Evolutionary conservation across 2,888 invertebrate species (phyloP).

Genomic region (Pyralis farinalis): DNA sequence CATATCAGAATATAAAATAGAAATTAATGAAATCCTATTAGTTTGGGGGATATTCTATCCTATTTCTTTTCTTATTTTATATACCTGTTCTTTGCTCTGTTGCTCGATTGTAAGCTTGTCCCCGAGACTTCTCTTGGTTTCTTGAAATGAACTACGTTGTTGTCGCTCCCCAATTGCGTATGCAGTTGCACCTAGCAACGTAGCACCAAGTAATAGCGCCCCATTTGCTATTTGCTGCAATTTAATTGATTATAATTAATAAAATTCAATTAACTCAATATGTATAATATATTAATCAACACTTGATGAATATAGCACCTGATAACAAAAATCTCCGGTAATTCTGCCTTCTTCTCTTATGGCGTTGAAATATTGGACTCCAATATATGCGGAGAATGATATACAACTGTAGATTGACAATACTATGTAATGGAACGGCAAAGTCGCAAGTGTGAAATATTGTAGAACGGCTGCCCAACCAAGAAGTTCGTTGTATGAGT

Average conservation of each 20-base stretch:
- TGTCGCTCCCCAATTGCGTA: conserved; percentile 90
- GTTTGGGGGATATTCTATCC: too few species aligned
- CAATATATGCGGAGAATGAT: conserved; percentile 48
- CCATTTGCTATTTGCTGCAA: conserved; percentile 86
- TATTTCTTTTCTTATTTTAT: too few species aligned
- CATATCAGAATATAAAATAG: too few species aligned
- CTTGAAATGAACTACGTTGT: conserved; percentile 92
- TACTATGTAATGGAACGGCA: conserved; percentile 81
- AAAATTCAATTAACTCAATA: background rate
- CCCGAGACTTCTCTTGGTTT: conserved; percentile 94
- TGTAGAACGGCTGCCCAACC: conserved; percentile 89
- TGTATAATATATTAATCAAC: background rate
- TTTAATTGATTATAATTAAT: conserved; percentile 16
- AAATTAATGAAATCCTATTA: too few species aligned
- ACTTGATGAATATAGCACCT: conserved; percentile 36
- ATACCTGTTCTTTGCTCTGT: conserved; percentile 94
- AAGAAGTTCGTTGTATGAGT: conserved; percentile 82
- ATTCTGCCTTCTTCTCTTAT: conserved; percentile 44
- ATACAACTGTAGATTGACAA: conserved; percentile 51
- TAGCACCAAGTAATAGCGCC: conserved; percentile 86
- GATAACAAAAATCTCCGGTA: conserved; percentile 55
- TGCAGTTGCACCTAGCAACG: conserved; percentile 83
- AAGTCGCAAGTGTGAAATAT: conserved; percentile 87
- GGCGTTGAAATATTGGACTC: conserved; percentile 62
- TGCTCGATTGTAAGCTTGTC: conserved; percentile 96